These are phyloP conservation scores for Opisthograptis luteolata DNA, from an alignment of 2,888 invertebrate genomes.

Conservation along the genomic window DNA sequence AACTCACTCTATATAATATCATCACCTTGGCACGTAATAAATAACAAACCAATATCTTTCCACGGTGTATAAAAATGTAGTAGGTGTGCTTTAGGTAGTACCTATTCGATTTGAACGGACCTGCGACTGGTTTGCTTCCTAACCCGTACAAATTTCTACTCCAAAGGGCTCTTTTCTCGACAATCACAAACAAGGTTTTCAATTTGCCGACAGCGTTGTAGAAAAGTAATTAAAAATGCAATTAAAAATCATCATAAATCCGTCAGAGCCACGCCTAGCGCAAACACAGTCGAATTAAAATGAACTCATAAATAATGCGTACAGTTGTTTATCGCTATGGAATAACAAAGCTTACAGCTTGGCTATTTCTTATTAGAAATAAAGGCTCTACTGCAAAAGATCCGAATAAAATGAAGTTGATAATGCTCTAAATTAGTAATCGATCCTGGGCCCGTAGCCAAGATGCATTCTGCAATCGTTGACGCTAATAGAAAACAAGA, in stretches of 20 bases:
- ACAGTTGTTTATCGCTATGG: conserved; percentile 1
- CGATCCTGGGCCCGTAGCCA: too few species aligned
- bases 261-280: conserved; percentile 72
- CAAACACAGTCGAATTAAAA: conserved; percentile 65
- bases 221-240: conserved; percentile 82
- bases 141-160: background rate
- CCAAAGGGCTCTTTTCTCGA: background rate
- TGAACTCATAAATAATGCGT: conserved; percentile 53
- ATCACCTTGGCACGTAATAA: too few species aligned
- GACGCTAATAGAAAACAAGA: too few species aligned
- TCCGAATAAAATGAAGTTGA: too few species aligned
- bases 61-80: too few species aligned
- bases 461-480: too few species aligned
- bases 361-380: background rate
- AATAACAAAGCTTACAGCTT: background rate
- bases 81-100: too few species aligned
- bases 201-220: conserved; percentile 76
- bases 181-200: conserved; percentile 44
- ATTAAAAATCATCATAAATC: conserved; percentile 79
- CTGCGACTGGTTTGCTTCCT: background rate
- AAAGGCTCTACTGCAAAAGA: too few species aligned
- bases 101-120: too few species aligned
- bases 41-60: too few species aligned
- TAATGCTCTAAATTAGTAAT: too few species aligned
- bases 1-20: too few species aligned